Evolutionary conservation across 1,140 invertebrate genomes (phyloP), one percentile per base, ranked within the genome.

Genomic region (Drosophila pallidifrons): DNA sequence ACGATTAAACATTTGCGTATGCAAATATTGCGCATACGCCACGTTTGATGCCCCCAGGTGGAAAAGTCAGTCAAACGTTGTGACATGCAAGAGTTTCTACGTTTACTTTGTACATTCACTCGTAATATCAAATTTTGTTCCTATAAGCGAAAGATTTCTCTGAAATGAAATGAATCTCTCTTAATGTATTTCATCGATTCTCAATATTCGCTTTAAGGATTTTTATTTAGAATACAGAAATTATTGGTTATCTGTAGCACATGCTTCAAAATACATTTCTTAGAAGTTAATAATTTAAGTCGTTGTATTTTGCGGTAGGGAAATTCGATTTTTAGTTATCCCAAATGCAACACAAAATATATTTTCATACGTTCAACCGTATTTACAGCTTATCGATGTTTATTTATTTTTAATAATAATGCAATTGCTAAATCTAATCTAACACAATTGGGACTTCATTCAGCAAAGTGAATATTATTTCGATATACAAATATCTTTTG

Each of bases 21-120:
- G 72, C 72, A 75, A 75, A 75, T 75, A 59, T 75, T 75, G 66
- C 72, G 66, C 67, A 75, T 75, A 75, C 72, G 72, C 72, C 67
- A 58, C 72, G 52, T 63, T 61, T 47, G 52, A 63, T 66, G 72
- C 72, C 66, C 20, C 20, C 67, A 75, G 72, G 72, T 75, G 58
- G 51, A 63, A 60, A 60, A 63, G 25, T n/a, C 51, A 47, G 28
- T 13, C 51, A 63, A 66, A 28, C 51, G 51, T 45, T 61, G 67
- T 47, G 51, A 64, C 51, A 55, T 64, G 67, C 16, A 28, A 38
- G 38, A 63, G 38, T 46, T 35, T 55, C 16, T 16, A 25, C 55
- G 35, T 61, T 63, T 70, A 32, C 58, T 51, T 41, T 49, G 46
- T 69, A 51, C 47, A 61, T 69, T 69, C 20, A 25, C 20, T 25